Evolutionary conservation across 2,113 vertebrate genomes (phyloP).

Genomic region (Delphinus delphis): DNA sequence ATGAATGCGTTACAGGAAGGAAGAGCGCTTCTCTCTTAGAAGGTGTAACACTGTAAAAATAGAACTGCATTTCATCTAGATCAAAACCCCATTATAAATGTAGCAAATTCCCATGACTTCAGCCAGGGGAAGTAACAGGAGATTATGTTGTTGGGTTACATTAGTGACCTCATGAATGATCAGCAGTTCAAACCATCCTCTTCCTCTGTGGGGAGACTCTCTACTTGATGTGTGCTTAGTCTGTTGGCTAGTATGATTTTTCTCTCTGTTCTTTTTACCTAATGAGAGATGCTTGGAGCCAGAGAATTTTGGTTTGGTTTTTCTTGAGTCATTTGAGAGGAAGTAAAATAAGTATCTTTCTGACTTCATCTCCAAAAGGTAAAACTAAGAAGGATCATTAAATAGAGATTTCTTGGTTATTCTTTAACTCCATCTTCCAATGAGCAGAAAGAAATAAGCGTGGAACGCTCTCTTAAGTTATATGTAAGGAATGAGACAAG

Average conservation of each 20-base stretch:
- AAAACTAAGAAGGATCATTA: neutral
- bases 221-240: neutral
- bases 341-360: neutral
- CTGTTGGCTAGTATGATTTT: neutral
- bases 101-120: slow-evolving; percentile 57
- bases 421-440: neutral
- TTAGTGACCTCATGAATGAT: neutral
- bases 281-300: neutral
- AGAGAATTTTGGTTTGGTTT: neutral
- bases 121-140: slow-evolving; percentile 14
- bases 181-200: slow-evolving; percentile 30
- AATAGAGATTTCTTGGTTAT: neutral
- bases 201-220: neutral
- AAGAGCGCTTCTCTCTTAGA: neutral
- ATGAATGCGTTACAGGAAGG: neutral
- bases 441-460: neutral
- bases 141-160: slow-evolving; percentile 56
- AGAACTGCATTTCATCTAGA: slow-evolving; percentile 51
- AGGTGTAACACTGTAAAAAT: neutral
- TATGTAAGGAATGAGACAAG: neutral
- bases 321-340: neutral
- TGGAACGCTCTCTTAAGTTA: neutral
- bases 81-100: slow-evolving; percentile 55
- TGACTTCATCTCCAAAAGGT: neutral
- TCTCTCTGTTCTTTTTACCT: slow-evolving; percentile 3